These are phyloP conservation scores for Scaptomyza flava DNA, from an alignment of 2,888 invertebrate genomes.

Conservation along the genomic window DNA sequence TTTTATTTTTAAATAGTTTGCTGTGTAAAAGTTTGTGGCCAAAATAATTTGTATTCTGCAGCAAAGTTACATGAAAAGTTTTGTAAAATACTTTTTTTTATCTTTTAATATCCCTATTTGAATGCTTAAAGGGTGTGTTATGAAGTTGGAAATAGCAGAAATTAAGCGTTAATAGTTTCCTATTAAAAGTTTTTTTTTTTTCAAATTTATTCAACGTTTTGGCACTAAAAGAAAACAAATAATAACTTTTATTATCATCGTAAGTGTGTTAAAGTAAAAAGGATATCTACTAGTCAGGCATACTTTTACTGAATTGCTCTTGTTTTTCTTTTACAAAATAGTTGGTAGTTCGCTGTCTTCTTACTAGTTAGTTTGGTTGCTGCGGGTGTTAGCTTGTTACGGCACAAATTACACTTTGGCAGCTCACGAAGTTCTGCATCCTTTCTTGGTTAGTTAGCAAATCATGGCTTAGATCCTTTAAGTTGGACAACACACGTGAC, in stretches of 20 bases:
- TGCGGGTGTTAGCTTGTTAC: constrained; percentile 58
- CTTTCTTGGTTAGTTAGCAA: constrained; percentile 21
- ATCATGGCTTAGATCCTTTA: constrained; percentile 8
- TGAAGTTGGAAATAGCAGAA: background rate
- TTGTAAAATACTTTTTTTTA: constrained; percentile 38
- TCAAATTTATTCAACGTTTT: background rate
- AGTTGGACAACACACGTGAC: constrained; percentile 33
- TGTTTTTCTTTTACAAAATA: constrained; percentile 22
- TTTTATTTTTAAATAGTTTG: constrained; percentile 57
- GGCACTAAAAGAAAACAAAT: background rate
- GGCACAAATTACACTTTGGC: constrained; percentile 44
- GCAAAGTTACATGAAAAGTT: constrained; percentile 64
- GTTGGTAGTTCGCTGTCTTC: constrained; percentile 29
- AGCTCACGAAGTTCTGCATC: constrained; percentile 7
- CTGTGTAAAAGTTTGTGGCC: constrained; percentile 52
- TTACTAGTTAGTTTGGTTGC: constrained; percentile 33
- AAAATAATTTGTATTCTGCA: constrained; percentile 76
- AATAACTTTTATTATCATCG: background rate
- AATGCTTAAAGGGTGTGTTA: background rate
- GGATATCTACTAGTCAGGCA: background rate
- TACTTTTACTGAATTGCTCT: background rate
- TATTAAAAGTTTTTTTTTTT: background rate
- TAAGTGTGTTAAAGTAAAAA: background rate
- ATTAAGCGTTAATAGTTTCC: background rate
- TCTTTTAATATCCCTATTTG: constrained; percentile 2